Base-by-base conservation (phyloP, 2,888 invertebrate species). In the Aelia acuminata region DNA sequence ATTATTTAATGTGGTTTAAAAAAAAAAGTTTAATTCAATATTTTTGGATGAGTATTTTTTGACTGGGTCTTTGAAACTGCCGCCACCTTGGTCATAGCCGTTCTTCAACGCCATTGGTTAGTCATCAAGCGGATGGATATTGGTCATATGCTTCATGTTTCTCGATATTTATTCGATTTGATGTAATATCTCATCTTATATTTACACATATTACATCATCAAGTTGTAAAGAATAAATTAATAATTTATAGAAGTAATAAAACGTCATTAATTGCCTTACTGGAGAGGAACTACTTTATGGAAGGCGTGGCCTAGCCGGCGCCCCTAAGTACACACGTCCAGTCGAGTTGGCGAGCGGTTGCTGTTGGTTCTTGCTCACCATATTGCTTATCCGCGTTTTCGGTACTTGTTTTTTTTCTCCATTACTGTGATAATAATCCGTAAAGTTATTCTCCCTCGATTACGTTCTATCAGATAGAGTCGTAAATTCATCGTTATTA, bases 251-350 rank as follows among this genome's bases (percentile, higher is more conserved):
- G 4, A 84, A 84, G 84, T 47, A 26, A 84, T 43, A 84, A 43
- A 47, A 48, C 13, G n/a, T 3, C 35, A 31, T 70, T 35, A 70
- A 18, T 70, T 31, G 5, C 10, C 63, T 1, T n/a, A n/a, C 80
- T 43, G 80, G 80, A 80, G 53, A 91, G 92, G 91, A 91, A 90
- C 91, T 91, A 92, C 91, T 90, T 91, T 90, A 20, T 35, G n/a
- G 87, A 53, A 87, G 87, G 87, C 87, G 87, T 87, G 87, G 87
- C 53, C 53, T 47, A 47, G 43, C 87, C 87, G 87, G 87, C 87
- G 50, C 87, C 87, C 84, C 84, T 50, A 22, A 48, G 87, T n/a
- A 87, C 85, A 87, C 85, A 49, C 87, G 70, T 87, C 88, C 89
- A 88, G 80, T 88, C 85, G 88, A 87, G 89, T 89, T 90, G 90